A percentile compares a stretch with the other conserved stretches of the same genome.
phyloP scores from a whole-genome alignment of 2,797 vertebrate species.

The Sebastes minor region DNA sequence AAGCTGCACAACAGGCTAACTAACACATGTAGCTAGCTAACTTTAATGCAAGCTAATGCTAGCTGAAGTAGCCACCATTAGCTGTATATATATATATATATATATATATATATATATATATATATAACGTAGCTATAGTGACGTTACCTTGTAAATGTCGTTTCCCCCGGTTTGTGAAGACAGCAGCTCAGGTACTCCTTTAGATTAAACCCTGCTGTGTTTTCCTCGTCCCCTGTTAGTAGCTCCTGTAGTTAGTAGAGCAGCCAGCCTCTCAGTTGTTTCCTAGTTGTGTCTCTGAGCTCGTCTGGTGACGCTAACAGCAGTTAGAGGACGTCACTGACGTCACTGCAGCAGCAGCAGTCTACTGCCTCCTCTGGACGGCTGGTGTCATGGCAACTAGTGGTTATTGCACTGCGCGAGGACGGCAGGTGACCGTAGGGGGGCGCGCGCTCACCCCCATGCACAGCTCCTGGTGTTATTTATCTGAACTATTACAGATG shows the following conservation, averaged over 20 bases:
- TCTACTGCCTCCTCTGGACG: slow-evolving; percentile 54
- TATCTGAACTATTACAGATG: too few species aligned
- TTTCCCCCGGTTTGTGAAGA: slow-evolving; percentile 29
- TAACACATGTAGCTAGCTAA: too few species aligned
- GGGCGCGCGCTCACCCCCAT: slow-evolving; percentile 27
- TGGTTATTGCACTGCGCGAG: not conserved
- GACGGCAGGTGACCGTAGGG: not conserved
- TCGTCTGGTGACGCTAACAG: slow-evolving; percentile 32
- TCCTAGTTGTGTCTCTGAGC: slow-evolving; percentile 59
- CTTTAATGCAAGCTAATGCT: not conserved
- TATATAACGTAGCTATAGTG: not conserved
- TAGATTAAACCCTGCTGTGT: slow-evolving; percentile 45
- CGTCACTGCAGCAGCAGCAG: slow-evolving; percentile 30
- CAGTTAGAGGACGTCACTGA: not conserved
- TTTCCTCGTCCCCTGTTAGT: slow-evolving; percentile 57
- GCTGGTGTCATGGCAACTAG: slow-evolving; percentile 17
- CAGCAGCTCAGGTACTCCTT: slow-evolving; percentile 38
- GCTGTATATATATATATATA: too few species aligned
- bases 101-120: too few species aligned
- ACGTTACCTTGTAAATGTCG: slow-evolving; percentile 58
- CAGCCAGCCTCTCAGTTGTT: slow-evolving; percentile 47
- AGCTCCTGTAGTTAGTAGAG: slow-evolving; percentile 31
- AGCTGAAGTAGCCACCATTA: not conserved
- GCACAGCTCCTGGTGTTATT: too few species aligned
- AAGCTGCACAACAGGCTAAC: too few species aligned